Evolutionary conservation across 2,888 invertebrate genomes (phyloP).

Genomic region (Drosophila paucipuncta): DNA sequence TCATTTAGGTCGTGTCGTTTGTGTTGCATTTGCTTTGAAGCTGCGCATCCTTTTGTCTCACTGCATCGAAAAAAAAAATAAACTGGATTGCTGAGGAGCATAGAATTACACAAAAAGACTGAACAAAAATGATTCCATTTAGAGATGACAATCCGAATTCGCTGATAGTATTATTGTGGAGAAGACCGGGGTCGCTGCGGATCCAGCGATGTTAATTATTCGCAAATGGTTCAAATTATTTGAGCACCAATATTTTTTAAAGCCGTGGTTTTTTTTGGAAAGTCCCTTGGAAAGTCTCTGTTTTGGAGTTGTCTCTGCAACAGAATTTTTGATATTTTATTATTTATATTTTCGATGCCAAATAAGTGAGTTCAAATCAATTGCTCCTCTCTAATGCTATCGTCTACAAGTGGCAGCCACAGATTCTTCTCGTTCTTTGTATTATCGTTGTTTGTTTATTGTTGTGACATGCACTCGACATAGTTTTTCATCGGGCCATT

Average conservation of each 20-base stretch:
- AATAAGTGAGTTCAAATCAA: background rate
- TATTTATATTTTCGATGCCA: background rate
- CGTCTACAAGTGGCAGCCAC: constrained; percentile 19
- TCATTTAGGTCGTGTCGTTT: constrained; percentile 40
- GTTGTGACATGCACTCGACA: constrained; percentile 69
- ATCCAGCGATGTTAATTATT: background rate
- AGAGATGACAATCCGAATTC: constrained; percentile 29
- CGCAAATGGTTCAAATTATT: background rate
- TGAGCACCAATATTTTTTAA: background rate
- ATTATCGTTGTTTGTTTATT: constrained; percentile 41
- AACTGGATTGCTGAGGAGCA: constrained; percentile 25
- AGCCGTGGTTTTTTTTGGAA: background rate
- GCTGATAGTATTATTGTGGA: background rate
- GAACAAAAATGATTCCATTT: constrained; percentile 16
- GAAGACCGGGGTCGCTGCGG: too few relatives aligned
- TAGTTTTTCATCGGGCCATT: constrained; percentile 45
- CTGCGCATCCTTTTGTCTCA: constrained; percentile 55
- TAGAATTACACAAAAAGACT: constrained; percentile 42
- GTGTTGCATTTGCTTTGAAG: constrained; percentile 74
- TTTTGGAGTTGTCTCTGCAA: background rate
- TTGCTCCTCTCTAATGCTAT: constrained; percentile 41
- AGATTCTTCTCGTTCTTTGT: constrained; percentile 21
- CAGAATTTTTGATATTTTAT: background rate
- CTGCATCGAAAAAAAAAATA: constrained; percentile 2
- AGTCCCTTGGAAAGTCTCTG: background rate